A percentile compares a stretch with the other conserved stretches of the same genome.
These are phyloP conservation scores for Bombus waltoni DNA, from an alignment of 1,140 invertebrate species.

Conservation along the genomic window DNA sequence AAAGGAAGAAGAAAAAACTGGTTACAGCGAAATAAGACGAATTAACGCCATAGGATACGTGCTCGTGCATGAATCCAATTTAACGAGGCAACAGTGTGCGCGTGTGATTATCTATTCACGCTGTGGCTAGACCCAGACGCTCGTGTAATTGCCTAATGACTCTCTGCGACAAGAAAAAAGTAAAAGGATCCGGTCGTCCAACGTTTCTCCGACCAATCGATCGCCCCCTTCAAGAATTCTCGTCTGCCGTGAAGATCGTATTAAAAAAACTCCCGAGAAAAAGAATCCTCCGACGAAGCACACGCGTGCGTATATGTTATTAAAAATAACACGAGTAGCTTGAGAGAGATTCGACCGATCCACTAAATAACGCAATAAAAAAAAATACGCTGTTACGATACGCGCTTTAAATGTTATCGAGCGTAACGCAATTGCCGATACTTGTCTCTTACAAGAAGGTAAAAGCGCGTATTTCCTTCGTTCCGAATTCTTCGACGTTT, in stretches of 20 bases:
- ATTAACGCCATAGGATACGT: slow-evolving; percentile 39
- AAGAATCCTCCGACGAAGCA: background rate
- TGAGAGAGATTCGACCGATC: too few relatives aligned
- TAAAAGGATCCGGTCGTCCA: too few relatives aligned
- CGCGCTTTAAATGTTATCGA: too few relatives aligned
- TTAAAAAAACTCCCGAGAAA: background rate
- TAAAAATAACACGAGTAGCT: background rate
- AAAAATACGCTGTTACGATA: too few relatives aligned
- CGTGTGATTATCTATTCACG: slow-evolving; percentile 58
- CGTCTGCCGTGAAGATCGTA: background rate
- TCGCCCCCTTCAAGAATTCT: background rate
- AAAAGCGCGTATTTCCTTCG: too few relatives aligned
- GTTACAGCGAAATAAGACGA: slow-evolving; percentile 22
- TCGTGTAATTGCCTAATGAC: slow-evolving; percentile 30
- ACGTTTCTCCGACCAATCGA: background rate
- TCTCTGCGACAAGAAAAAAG: background rate
- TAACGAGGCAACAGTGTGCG: slow-evolving; percentile 4
- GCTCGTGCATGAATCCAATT: slow-evolving; percentile 51
- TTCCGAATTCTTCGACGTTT: too few relatives aligned
- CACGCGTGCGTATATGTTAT: background rate
- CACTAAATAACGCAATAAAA: too few relatives aligned
- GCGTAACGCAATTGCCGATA: too few relatives aligned
- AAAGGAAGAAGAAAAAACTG: slow-evolving; percentile 20
- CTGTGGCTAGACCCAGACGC: background rate
- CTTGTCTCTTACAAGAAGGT: too few relatives aligned